These are phyloP conservation scores for Bovichtus diacanthus DNA, from an alignment of 2,797 vertebrate species.

Conservation along the genomic window DNA sequence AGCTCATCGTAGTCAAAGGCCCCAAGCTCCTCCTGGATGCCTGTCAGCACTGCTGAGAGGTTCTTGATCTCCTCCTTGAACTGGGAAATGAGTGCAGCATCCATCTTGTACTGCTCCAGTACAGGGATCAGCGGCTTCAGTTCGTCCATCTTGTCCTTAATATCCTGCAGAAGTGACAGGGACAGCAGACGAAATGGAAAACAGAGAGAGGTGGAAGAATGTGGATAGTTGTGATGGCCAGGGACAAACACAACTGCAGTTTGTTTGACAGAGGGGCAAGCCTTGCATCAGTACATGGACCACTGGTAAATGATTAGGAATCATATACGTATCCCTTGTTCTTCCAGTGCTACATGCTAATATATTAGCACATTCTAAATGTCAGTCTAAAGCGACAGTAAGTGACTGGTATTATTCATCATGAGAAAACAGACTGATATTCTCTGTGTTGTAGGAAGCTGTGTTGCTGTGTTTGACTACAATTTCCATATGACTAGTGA, in stretches of 20 bases:
- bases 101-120: constrained; percentile 98
- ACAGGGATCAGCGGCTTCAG: constrained; percentile 96
- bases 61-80: constrained; percentile 99
- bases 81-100: constrained; percentile 94
- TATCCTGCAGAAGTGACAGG: constrained; percentile 85
- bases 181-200: constrained; percentile 37
- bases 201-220: constrained; percentile 3
- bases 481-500: too few species aligned
- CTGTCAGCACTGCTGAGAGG: constrained; percentile 91
- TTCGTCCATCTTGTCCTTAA: constrained; percentile 98
- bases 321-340: background rate
- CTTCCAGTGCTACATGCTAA: background rate
- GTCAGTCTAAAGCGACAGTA: background rate
- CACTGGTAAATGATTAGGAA: background rate
- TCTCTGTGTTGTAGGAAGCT: background rate
- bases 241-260: constrained; percentile 3
- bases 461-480: too few species aligned
- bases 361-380: background rate
- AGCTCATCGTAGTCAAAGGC: constrained; percentile 97
- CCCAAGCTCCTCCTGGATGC: constrained; percentile 97
- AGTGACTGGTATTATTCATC: background rate
- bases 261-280: constrained; percentile 10
- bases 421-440: background rate
- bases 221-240: constrained; percentile 1
- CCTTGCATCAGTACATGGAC: background rate